Percentiles rank a stretch among this genome's conserved stretches.
These are phyloP conservation scores for Phoxinus dragarum DNA, from an alignment of 2,797 vertebrate species.

Conservation along the genomic window DNA sequence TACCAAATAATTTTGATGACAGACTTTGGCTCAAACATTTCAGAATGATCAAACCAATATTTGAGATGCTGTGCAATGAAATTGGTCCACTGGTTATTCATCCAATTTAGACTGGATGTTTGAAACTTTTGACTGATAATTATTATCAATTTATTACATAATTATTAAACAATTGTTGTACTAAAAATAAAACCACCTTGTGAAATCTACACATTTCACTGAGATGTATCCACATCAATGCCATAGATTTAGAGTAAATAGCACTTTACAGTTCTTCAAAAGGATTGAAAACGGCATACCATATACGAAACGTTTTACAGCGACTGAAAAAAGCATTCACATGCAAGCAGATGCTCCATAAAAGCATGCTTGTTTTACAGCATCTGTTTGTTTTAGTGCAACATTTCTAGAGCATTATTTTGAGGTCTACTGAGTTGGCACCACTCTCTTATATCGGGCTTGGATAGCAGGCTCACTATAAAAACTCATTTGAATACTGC, in stretches of 20 bases:
- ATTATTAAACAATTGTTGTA: neutral
- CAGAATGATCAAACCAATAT: neutral
- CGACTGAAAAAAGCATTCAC: slow-evolving; percentile 24
- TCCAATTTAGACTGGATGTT: neutral
- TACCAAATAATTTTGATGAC: neutral
- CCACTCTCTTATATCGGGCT: slow-evolving; percentile 8
- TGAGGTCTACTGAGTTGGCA: slow-evolving; percentile 35
- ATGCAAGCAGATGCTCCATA: slow-evolving; percentile 45
- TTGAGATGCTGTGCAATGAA: neutral
- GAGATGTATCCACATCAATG: slow-evolving; percentile 14
- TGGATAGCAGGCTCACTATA: slow-evolving; percentile 14
- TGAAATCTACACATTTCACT: neutral
- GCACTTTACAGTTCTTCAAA: slow-evolving; percentile 12
- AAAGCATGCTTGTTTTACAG: slow-evolving; percentile 49
- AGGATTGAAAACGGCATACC: slow-evolving; percentile 14
- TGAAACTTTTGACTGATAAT: too few species aligned
- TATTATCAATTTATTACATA: neutral
- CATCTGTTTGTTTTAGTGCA: slow-evolving; percentile 54
- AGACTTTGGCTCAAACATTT: neutral
- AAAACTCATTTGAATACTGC: slow-evolving; percentile 24
- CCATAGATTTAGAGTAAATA: neutral
- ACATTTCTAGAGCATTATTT: slow-evolving; percentile 45
- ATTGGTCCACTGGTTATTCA: neutral
- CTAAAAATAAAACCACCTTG: neutral
- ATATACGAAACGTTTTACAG: slow-evolving; percentile 34